A percentile compares a stretch with the other conserved stretches of the same genome.
Conservation (phyloP, 2,113 vertebrate species). For the Tympanuchus pallidicinctus region DNA sequence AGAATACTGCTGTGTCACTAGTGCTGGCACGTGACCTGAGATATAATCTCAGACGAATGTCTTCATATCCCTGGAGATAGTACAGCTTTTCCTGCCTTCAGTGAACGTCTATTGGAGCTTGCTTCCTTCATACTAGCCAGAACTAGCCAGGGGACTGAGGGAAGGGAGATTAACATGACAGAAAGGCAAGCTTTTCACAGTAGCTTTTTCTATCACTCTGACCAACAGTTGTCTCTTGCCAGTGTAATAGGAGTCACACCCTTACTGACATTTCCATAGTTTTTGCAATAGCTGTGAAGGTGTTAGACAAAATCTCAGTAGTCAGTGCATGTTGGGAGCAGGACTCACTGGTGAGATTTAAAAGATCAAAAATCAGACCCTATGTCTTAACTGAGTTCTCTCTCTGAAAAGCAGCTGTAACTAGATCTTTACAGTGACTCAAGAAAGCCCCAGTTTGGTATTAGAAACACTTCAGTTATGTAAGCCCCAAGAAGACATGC, state of each 20-base stretch:
- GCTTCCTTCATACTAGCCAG: neutral
- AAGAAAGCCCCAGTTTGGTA: neutral
- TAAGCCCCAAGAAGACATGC: neutral
- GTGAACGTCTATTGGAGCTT: fast-evolving
- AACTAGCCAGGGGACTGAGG: neutral
- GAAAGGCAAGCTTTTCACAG: neutral
- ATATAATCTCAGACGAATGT: neutral
- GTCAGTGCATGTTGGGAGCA: neutral
- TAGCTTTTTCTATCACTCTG: neutral
- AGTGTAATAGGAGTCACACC: neutral
- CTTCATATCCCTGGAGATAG: neutral
- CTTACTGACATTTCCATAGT: neutral
- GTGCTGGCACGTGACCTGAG: neutral
- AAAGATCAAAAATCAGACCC: neutral
- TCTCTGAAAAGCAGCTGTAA: neutral
- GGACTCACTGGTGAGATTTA: neutral
- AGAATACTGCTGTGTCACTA: neutral
- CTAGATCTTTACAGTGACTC: neutral
- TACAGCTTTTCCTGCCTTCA: neutral
- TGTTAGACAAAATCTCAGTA: neutral
- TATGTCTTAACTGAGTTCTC: neutral
- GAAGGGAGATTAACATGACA: neutral
- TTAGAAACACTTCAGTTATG: neutral
- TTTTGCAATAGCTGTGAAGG: neutral
- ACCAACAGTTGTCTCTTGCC: neutral